phyloP scores from a whole-genome alignment of 2,888 invertebrate species.

The Linnaemya tessellans region DNA sequence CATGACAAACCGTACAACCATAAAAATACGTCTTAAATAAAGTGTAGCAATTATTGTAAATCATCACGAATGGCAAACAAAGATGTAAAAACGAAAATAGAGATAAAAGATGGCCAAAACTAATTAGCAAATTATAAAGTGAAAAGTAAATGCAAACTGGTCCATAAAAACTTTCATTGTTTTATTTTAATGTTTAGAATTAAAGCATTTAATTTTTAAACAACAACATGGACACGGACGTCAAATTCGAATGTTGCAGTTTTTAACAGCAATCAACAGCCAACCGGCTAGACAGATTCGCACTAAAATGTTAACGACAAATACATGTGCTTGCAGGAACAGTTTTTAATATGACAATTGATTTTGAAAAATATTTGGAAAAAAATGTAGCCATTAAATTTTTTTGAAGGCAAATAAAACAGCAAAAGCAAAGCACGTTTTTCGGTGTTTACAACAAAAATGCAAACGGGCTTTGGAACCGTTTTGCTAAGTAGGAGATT shows the following conservation, averaged over 20 bases:
- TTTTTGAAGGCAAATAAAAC: neutral
- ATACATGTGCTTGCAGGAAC: slow-evolving; percentile 1
- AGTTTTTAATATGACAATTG: slow-evolving; percentile 17
- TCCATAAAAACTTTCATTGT: slow-evolving; percentile 29
- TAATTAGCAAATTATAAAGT: slow-evolving; percentile 55
- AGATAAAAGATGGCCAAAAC: slow-evolving; percentile 22
- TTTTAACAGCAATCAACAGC: neutral
- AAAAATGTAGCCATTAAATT: slow-evolving; percentile 5
- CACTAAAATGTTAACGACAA: slow-evolving; percentile 18
- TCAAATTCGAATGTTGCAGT: slow-evolving; percentile 8
- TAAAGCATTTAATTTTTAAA: slow-evolving; percentile 28
- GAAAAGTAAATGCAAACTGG: slow-evolving; percentile 45
- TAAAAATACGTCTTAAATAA: slow-evolving; percentile 29
- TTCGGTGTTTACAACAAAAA: slow-evolving; percentile 30
- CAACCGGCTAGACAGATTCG: neutral
- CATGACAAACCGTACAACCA: slow-evolving; percentile 33
- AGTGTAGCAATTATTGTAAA: slow-evolving; percentile 27
- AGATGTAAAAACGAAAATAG: slow-evolving; percentile 4
- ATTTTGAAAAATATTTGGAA: slow-evolving; percentile 12
- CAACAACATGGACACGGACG: slow-evolving; percentile 27
- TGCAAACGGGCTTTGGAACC: slow-evolving; percentile 31
- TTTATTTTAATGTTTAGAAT: slow-evolving; percentile 26
- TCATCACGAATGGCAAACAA: slow-evolving; percentile 18
- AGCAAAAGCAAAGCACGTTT: slow-evolving; percentile 28
- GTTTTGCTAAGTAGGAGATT: slow-evolving; percentile 14